These are phyloP conservation scores for Hyposmocoma kahamanoa DNA, from an alignment of 1,140 invertebrate genomes.

Conservation along the genomic window DNA sequence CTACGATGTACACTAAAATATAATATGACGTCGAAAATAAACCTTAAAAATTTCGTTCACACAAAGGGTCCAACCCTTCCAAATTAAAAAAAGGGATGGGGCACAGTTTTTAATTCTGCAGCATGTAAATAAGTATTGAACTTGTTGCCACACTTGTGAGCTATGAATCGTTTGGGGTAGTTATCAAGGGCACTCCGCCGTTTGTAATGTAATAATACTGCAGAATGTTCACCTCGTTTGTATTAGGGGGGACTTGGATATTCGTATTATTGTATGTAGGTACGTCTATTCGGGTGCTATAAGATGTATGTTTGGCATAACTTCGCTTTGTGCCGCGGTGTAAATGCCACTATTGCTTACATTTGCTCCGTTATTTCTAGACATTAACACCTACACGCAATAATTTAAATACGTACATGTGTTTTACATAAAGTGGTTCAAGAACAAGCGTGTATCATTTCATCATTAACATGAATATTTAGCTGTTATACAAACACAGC, in stretches of 20 bases:
- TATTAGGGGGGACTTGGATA: constrained; percentile 12
- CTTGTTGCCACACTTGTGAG: constrained; percentile 68
- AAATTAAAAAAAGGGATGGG: constrained; percentile 58
- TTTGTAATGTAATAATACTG: constrained; percentile 68
- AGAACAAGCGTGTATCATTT: background rate
- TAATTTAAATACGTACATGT: background rate
- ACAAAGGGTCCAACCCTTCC: constrained; percentile 69
- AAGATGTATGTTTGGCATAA: background rate
- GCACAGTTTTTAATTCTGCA: constrained; percentile 63
- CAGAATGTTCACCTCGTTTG: constrained; percentile 49
- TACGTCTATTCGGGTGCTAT: background rate
- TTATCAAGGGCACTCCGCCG: constrained; percentile 64
- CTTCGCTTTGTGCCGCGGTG: background rate
- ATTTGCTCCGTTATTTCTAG: background rate
- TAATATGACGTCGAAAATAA: constrained; percentile 42
- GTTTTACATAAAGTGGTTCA: background rate
- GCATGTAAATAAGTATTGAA: constrained; percentile 71
- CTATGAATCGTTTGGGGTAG: constrained; percentile 55
- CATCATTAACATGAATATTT: background rate
- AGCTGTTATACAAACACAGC: constrained; percentile 6
- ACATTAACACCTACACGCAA: background rate
- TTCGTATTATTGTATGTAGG: background rate
- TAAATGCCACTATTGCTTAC: background rate
- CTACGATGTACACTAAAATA: constrained; percentile 43
- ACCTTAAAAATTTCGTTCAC: constrained; percentile 51